Base-by-base conservation (phyloP, 2,888 invertebrate genomes). In the Pristionchus exspectatus region DNA sequence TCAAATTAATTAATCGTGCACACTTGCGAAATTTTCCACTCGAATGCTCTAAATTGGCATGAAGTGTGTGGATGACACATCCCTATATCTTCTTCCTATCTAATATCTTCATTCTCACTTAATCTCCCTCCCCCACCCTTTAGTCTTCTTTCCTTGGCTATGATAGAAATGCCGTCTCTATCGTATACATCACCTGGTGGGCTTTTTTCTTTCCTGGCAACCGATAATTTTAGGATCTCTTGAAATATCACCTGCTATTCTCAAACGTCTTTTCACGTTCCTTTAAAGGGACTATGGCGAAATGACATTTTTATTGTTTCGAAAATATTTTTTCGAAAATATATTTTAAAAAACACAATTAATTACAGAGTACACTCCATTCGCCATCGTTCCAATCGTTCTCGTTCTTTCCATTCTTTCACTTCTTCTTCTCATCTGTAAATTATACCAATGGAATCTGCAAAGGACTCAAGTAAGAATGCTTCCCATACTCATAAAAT, bases 381-480 rank as follows among this genome's bases (percentile, higher is more conserved):
- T 85, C 38, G 84, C 84, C 12, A 85, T 85, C 38, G 59, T 85
- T 85, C 84, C 84, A 0, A 59, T 85, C 24, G 38, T 85, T 59
- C 84, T 85, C 59, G 59, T 85, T n/a, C 56, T 85, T 21, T 85
- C 84, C 27, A 59, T 85, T 63, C 56, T 85, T 33, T 85, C 84
- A 0, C 84, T 85, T 27, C 59, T 85, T 21, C 56, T 85, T 63
- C 56, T 85, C 33, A 85, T 85, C 59, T 85, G 84, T 27, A 44
- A 50, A 24, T 85, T 85, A 10, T 85, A 85, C 24, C 84, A 85
- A 59, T 85, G 84, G 84, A 85, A 85, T 85, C 59, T 85, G 33
- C 84, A 85, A 10, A 44, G 84, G 59, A 85, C 84, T 33, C 84
- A 85, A 33, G 84, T 85, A 33, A 5, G 30, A 74, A 16, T 38